Conservation (phyloP, 2,888 invertebrate species). For the Molorchus minor region DNA sequence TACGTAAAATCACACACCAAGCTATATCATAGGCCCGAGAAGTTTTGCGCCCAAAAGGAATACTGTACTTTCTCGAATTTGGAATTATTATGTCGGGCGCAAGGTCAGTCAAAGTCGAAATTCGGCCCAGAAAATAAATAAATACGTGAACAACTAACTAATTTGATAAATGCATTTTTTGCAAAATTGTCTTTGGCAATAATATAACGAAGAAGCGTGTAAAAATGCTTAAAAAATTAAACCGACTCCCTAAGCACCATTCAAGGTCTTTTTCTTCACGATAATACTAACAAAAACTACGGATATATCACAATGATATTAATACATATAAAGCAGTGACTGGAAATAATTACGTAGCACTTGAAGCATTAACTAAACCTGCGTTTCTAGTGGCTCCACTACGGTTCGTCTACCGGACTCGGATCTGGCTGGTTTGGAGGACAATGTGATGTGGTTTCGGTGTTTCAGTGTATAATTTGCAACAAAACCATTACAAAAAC, state of each 20-base stretch:
- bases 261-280: slow-evolving; percentile 26
- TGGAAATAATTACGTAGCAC: slow-evolving; percentile 55
- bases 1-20: slow-evolving; percentile 33
- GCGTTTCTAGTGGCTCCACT: background rate
- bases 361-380: slow-evolving; percentile 43
- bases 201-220: slow-evolving; percentile 32
- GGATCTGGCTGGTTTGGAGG: background rate
- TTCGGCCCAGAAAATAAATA: slow-evolving; percentile 16
- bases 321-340: slow-evolving; percentile 58
- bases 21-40: slow-evolving; percentile 32
- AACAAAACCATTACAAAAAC: background rate
- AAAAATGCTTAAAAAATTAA: slow-evolving; percentile 39
- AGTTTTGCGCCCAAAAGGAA: slow-evolving; percentile 11
- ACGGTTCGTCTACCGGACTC: background rate
- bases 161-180: slow-evolving; percentile 13
- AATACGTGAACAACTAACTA: slow-evolving; percentile 12
- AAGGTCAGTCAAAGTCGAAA: background rate
- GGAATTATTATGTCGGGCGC: slow-evolving; percentile 5
- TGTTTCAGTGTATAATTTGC: background rate
- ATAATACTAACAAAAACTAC: slow-evolving; percentile 47
- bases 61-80: slow-evolving; percentile 3
- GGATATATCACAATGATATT: slow-evolving; percentile 59
- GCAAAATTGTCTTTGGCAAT: slow-evolving; percentile 36
- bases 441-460: background rate
- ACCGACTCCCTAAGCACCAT: slow-evolving; percentile 39